These are phyloP conservation scores for Bos indicus DNA, from an alignment of 2,113 vertebrate species.

Conservation along the genomic window DNA sequence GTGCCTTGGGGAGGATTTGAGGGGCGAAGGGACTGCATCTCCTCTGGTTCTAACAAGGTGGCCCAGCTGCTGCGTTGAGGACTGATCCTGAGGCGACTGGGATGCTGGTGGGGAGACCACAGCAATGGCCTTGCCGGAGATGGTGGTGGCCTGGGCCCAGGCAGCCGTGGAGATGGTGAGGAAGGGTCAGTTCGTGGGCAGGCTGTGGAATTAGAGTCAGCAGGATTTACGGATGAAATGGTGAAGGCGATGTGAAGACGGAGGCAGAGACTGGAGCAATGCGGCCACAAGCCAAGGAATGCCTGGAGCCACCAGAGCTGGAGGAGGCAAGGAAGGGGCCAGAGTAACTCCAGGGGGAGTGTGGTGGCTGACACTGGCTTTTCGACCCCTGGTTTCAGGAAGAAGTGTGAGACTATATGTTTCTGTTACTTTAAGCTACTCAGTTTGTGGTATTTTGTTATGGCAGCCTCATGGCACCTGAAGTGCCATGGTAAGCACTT, in stretches of 20 bases:
- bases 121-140: background rate
- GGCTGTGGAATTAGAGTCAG: background rate
- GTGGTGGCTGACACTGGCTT: background rate
- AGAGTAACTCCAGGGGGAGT: background rate
- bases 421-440: background rate
- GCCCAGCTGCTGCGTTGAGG: background rate
- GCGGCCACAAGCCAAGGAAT: background rate
- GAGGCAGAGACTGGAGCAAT: background rate
- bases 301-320: background rate
- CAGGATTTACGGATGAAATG: background rate
- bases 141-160: background rate
- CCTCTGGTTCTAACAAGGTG: background rate
- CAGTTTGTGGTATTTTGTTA: background rate
- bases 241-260: background rate
- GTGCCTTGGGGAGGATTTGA: rapidly evolving
- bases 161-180: background rate
- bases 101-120: rapidly evolving
- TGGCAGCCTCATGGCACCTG: background rate
- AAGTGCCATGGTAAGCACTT: background rate
- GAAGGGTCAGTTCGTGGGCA: background rate
- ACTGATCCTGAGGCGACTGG: background rate
- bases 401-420: background rate
- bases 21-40: rapidly evolving
- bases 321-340: background rate
- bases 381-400: background rate